A percentile compares a stretch with the other conserved stretches of the same genome.
Conservation (phyloP, 1,140 invertebrate species). For the Ostrea edulis region DNA sequence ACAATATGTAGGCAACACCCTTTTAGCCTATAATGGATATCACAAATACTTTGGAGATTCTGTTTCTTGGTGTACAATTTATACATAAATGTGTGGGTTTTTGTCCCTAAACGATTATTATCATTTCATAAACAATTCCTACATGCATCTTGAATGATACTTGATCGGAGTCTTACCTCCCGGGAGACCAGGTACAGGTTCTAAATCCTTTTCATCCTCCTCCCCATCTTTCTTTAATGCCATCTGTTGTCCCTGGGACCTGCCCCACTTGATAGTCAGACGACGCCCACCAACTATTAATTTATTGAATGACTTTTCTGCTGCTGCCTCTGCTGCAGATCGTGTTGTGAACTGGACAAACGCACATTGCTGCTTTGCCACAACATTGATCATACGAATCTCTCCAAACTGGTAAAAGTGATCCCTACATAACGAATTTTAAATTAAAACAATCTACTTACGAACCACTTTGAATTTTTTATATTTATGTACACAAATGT, state of each 20-base stretch:
- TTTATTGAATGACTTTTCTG: constrained; percentile 98
- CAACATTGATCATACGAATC: constrained; percentile 94
- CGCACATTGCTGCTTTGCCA: constrained; percentile 96
- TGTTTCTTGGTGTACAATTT: no score
- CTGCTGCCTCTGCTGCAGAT: constrained; percentile 93
- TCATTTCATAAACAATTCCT: no score
- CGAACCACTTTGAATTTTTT: background rate
- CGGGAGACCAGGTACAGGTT: constrained; percentile 93
- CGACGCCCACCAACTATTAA: constrained; percentile 84
- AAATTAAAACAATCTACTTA: background rate
- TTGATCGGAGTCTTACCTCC: constrained; percentile 65
- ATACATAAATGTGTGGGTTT: no score
- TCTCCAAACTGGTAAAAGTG: constrained; percentile 99
- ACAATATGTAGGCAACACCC: no score
- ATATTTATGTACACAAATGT: background rate
- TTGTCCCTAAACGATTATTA: no score
- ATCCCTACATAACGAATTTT: constrained; percentile 82
- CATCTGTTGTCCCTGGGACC: constrained; percentile 73
- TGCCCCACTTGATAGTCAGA: constrained; percentile 97
- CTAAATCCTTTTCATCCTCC: constrained; percentile 82
- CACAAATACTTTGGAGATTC: no score
- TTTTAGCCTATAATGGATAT: no score
- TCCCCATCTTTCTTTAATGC: constrained; percentile 71
- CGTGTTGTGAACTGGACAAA: constrained; percentile 98
- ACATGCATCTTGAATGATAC: no score